phyloP scores from a whole-genome alignment of 2,797 vertebrate species.

The Sebastes alutus region DNA sequence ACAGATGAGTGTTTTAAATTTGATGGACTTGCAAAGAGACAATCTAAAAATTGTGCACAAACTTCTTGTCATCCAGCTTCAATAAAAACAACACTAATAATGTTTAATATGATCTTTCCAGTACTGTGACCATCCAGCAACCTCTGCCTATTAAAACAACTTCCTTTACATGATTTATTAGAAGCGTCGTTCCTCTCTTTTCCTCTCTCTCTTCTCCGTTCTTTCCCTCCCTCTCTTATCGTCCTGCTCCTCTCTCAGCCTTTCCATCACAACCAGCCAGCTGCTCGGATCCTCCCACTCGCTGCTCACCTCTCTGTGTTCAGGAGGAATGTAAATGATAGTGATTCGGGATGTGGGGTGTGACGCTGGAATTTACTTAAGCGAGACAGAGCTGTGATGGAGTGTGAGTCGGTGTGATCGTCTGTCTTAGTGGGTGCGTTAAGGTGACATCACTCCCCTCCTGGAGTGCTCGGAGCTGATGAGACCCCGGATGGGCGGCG shows the following conservation, averaged over 20 bases:
- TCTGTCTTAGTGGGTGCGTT: slow-evolving; percentile 16
- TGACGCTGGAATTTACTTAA: slow-evolving; percentile 60
- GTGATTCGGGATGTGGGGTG: slow-evolving; percentile 57
- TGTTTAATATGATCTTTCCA: background rate
- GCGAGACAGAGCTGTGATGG: slow-evolving; percentile 30
- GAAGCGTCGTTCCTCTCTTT: background rate
- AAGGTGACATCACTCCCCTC: slow-evolving; percentile 61
- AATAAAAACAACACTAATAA: background rate
- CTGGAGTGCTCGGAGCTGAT: slow-evolving; percentile 34
- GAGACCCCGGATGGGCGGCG: slow-evolving; percentile 7
- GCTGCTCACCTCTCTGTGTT: slow-evolving; percentile 42
- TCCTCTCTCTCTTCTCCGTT: background rate
- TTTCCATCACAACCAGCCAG: slow-evolving; percentile 46
- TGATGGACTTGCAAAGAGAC: background rate
- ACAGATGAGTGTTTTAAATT: background rate
- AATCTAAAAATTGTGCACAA: background rate
- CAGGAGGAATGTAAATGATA: slow-evolving; percentile 67
- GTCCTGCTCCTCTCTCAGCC: slow-evolving; percentile 9
- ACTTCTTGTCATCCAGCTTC: background rate
- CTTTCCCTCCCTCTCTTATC: slow-evolving; percentile 1
- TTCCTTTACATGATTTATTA: slow-evolving; percentile 32
- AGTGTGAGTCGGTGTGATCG: background rate
- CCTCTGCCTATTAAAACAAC: background rate
- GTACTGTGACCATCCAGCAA: background rate
- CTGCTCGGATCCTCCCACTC: slow-evolving; percentile 48